Percentiles rank a stretch among this genome's conserved stretches.
These are phyloP conservation scores for Barypeithes pellucidus DNA, from an alignment of 2,888 invertebrate genomes.

Conservation along the genomic window DNA sequence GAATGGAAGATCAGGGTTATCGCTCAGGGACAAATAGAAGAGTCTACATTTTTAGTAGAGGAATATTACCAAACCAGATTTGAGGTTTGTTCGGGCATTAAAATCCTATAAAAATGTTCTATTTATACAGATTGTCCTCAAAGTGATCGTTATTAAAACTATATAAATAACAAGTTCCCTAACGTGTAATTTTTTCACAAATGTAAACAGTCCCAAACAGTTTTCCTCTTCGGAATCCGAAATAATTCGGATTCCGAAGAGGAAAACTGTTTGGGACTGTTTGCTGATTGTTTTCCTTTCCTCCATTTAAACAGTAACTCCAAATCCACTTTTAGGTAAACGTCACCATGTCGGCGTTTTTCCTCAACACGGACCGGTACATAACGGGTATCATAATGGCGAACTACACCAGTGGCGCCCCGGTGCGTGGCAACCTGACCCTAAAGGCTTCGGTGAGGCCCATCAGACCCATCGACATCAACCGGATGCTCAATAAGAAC, in stretches of 20 bases:
- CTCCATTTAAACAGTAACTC: background rate
- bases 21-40: slow-evolving; percentile 91
- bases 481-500: slow-evolving; percentile 57
- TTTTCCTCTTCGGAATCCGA: too few species aligned
- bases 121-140: too few species aligned
- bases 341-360: slow-evolving; percentile 95
- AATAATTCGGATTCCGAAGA: too few species aligned
- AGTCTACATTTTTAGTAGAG: slow-evolving; percentile 89
- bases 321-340: slow-evolving; percentile 78
- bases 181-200: too few species aligned
- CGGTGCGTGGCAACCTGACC: slow-evolving; percentile 91
- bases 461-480: slow-evolving; percentile 71
- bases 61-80: slow-evolving; percentile 97
- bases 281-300: too few species aligned
- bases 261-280: too few species aligned
- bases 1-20: slow-evolving; percentile 91
- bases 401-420: slow-evolving; percentile 95
- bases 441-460: slow-evolving; percentile 85
- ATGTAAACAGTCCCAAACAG: too few species aligned
- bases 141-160: too few species aligned
- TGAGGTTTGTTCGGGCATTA: slow-evolving; percentile 78
- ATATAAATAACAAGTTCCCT: too few species aligned
- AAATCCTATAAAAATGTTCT: too few species aligned
- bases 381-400: slow-evolving; percentile 92
- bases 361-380: slow-evolving; percentile 89